A percentile compares a stretch with the other conserved stretches of the same genome.
These are phyloP conservation scores for Strigops habroptila DNA, from an alignment of 2,113 vertebrate genomes.

Conservation along the genomic window DNA sequence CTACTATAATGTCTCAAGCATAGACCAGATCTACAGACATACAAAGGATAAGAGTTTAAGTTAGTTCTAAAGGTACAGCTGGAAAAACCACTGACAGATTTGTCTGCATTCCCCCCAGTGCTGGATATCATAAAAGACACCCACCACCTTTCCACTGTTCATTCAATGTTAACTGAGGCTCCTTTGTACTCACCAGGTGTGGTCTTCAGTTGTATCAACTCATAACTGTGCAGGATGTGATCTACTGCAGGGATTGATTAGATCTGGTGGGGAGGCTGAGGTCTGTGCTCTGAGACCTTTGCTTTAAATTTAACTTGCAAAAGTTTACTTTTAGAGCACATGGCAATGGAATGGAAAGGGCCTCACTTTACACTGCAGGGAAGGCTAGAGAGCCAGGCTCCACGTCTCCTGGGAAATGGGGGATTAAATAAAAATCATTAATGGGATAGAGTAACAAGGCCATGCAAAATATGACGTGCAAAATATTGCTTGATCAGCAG, in stretches of 20 bases:
- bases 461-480: background rate
- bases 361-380: background rate
- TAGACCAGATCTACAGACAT: background rate
- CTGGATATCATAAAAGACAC: background rate
- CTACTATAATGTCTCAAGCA: background rate
- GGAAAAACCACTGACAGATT: background rate
- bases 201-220: background rate
- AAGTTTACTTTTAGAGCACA: background rate
- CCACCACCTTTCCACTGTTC: background rate
- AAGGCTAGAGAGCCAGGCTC: background rate
- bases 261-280: background rate
- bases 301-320: background rate
- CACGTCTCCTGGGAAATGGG: background rate
- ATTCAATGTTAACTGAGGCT: background rate
- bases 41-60: background rate
- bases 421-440: background rate
- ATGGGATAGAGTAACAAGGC: background rate
- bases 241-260: background rate
- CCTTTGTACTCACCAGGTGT: background rate
- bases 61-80: background rate
- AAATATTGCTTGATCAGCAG: background rate
- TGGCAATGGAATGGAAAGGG: background rate
- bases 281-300: background rate
- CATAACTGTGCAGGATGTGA: background rate
- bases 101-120: background rate